Percentiles rank a stretch among this genome's conserved stretches.
Evolutionary conservation across 1,140 invertebrate genomes (phyloP).

Genomic region (Cotesia glomerata): DNA sequence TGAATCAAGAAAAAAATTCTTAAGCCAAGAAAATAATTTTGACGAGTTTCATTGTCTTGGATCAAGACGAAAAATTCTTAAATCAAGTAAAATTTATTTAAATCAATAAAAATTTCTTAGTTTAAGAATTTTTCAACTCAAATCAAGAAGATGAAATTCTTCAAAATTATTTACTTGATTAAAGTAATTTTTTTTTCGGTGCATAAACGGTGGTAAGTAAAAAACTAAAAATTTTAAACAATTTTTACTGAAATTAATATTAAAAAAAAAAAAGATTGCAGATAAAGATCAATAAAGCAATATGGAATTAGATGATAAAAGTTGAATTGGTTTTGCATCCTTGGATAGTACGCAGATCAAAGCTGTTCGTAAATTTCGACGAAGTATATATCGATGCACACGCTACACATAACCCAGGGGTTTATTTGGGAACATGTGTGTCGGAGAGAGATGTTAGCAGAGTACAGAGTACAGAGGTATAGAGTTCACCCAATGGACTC

Average conservation of each 20-base stretch:
- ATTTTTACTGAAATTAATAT: background rate
- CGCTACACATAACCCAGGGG: slow-evolving; percentile 31
- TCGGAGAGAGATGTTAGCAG: background rate
- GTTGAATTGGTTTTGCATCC: slow-evolving; percentile 6
- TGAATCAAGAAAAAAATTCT: too few species aligned
- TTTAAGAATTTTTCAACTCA: too few species aligned
- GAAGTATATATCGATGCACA: slow-evolving; percentile 3
- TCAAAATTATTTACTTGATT: too few species aligned
- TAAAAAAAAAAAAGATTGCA: background rate
- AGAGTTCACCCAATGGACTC: background rate
- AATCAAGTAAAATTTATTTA: too few species aligned
- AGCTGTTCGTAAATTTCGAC: slow-evolving; percentile 32
- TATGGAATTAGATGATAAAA: background rate
- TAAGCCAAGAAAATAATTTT: too few species aligned
- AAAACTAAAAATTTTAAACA: background rate
- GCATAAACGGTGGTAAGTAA: too few species aligned
- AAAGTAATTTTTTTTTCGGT: too few species aligned
- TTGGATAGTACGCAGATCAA: slow-evolving; percentile 35
- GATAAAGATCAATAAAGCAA: background rate
- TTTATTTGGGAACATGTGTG: background rate
- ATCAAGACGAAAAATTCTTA: too few species aligned
- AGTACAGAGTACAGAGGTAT: background rate
- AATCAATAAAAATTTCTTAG: too few species aligned
- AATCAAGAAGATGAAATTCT: too few species aligned
- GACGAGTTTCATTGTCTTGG: too few species aligned